These are phyloP conservation scores for Falco punctatus DNA, from an alignment of 2,113 vertebrate species.

Conservation along the genomic window DNA sequence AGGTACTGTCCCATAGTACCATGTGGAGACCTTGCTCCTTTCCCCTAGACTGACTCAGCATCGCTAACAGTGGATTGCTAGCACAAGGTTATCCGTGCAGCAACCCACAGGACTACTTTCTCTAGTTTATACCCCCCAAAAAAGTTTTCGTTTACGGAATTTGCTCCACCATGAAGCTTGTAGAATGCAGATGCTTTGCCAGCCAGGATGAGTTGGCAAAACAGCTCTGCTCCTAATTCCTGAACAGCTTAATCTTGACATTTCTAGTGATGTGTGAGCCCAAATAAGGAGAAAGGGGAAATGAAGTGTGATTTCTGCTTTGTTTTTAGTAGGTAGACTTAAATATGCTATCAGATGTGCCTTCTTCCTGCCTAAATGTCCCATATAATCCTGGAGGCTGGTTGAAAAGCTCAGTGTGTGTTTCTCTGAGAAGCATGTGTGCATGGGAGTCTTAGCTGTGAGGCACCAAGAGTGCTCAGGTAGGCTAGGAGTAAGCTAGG, in stretches of 20 bases:
- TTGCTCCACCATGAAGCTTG: neutral
- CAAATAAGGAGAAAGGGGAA: neutral
- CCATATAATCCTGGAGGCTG: neutral
- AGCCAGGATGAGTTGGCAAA: neutral
- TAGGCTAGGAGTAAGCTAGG: no score
- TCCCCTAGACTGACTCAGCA: neutral
- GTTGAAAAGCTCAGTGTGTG: neutral
- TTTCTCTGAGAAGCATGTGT: neutral
- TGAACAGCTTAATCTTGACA: neutral
- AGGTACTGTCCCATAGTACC: neutral
- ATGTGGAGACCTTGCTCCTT: neutral
- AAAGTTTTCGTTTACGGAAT: neutral
- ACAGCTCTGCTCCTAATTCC: neutral
- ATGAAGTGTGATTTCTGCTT: neutral
- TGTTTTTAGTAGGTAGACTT: neutral
- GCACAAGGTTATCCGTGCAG: neutral
- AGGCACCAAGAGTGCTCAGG: neutral
- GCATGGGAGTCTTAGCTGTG: neutral
- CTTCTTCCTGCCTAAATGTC: neutral
- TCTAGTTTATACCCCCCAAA: neutral
- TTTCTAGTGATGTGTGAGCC: neutral
- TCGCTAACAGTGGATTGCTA: neutral
- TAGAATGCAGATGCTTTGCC: neutral
- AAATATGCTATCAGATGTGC: neutral
- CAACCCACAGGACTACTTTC: neutral